Base-by-base conservation (phyloP, 2,113 vertebrate species). In the Turdus rufiventris region DNA sequence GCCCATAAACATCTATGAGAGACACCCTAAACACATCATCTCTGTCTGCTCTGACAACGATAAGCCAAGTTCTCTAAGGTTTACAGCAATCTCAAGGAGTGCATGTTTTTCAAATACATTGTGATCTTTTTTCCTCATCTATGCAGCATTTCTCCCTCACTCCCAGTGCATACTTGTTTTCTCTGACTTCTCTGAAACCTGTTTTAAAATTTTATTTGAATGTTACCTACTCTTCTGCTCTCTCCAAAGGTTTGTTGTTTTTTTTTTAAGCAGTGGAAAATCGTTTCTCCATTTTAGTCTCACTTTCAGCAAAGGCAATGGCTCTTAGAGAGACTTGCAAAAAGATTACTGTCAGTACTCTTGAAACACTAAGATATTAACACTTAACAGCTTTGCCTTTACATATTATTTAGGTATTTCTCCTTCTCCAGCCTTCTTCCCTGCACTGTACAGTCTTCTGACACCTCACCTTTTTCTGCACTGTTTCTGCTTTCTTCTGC, bases 291-390 rank as follows among this genome's bases (percentile, higher is more conserved):
- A 53, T 74, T 94, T 71, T 36, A 71, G 38, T 24, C 15, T 62
- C 29, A 8, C 43, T 71, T 7, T 26, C 58, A 71, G 63, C 20
- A 84, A 62, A 96, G 18, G 42, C 28, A 90, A 88, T 45, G 71
- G 36, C 23, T 85, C 54, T 90, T 57, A 79, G 9, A 85, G 65
- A 87, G 56, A 80, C 43, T 86, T 92, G 53, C 26, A 77, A 40
- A 84, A 76, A 91, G 43, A 82, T 84, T 87, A 77, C 57, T 77
- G 63, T 86, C 88, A 88, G 48, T 94, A 77, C 72, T 77, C 65
- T 19, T 40, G 43, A 88, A 95, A 67, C 79, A 92, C 71, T 50
- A n/a, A n/a, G 48, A 62, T 74, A 92, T 45, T 78, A 95, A 74
- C 65, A 56, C 73, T 78, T 84, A 34, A 74, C 60, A 36, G 51